Base-by-base conservation (phyloP, 1,140 invertebrate species). In the Drosophila melanica region DNA sequence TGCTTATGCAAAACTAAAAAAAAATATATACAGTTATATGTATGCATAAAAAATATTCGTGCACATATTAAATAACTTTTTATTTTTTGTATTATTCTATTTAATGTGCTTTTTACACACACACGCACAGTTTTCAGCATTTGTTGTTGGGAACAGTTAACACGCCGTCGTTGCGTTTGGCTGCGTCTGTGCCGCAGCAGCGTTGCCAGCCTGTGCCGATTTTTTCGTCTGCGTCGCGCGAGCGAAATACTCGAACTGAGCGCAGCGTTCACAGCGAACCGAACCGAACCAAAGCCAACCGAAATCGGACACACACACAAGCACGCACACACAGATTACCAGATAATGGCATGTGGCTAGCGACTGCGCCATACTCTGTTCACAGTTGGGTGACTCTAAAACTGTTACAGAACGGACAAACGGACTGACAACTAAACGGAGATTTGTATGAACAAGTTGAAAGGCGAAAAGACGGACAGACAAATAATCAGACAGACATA, bases 241-340 rank as follows among this genome's bases (percentile, higher is more conserved):
- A 89, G 82, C 82, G 82, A 59, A 77, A 70, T 84, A 74, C 82
- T 89, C 79, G 72, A 78, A 87, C 82, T 89, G 79, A 89, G 72
- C 42, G 69, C 59, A 66, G 57, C 12, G 39, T 14, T 20, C 14
- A 20, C 35, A 23, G 37, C 35, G 35, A 39, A 42, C 27, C 27
- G 11, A 35, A 50, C 54, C 65, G 60, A 79, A 66, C 80, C 57
- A 62, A 50, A 41, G 12, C 35, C 30, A 18, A 11, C 14, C 5
- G 14, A 27, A 45, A 11, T 8, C 9, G 7, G 33, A 9, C 33
- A 35, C 33, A 35, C 33, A 33, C 30, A 48, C 18, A 9, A 10
- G 12, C 2, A 23, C 30, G 30, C 30, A 33, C 6, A 35, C 33
- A 35, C 30, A 33, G 30, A 33, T 33, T 7, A 33, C 6, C 30